Evolutionary conservation across 2,113 vertebrate species (phyloP).

Genomic region (Panurus biarmicus): DNA sequence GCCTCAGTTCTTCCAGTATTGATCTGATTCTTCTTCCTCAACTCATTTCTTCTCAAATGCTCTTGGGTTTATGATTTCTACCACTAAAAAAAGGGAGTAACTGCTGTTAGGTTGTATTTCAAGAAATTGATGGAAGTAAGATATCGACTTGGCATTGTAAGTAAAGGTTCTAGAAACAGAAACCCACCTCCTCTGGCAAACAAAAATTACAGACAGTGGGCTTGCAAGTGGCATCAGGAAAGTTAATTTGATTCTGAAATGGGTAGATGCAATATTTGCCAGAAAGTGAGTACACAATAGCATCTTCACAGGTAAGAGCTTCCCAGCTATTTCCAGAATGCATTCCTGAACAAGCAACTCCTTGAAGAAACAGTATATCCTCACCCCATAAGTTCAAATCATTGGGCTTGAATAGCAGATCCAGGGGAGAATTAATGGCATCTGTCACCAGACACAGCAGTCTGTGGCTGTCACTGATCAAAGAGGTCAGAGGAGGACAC

Average conservation of each 20-base stretch:
- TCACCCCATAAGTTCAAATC: not conserved
- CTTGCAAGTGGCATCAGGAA: not conserved
- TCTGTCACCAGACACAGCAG: not conserved
- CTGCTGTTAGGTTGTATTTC: not conserved
- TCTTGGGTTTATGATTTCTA: not conserved
- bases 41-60: not conserved
- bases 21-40: not conserved
- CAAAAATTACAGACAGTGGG: not conserved
- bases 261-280: not conserved
- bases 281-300: not conserved
- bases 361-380: not conserved
- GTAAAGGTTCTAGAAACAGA: not conserved
- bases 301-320: not conserved
- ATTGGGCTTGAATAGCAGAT: not conserved
- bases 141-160: not conserved
- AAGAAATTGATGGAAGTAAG: not conserved
- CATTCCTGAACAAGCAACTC: not conserved
- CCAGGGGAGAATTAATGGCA: not conserved
- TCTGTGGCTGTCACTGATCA: not conserved
- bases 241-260: not conserved
- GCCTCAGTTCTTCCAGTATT: not conserved
- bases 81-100: not conserved
- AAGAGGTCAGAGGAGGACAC: not conserved
- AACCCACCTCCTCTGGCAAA: not conserved
- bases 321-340: not conserved